Evolutionary conservation across 2,888 invertebrate genomes (phyloP).

Genomic region (Cryptosula pallasiana): DNA sequence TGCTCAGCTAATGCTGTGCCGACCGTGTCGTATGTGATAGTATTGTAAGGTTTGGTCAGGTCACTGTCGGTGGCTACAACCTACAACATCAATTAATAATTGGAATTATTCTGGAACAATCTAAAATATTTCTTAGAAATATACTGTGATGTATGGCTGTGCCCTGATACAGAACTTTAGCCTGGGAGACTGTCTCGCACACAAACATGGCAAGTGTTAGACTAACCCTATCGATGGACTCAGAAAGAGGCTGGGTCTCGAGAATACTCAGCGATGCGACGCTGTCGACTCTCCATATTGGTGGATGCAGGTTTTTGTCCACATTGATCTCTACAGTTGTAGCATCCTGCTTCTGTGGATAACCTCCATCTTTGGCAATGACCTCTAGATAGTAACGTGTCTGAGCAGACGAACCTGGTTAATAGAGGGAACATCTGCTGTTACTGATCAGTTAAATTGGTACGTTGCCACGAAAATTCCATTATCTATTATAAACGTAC

Average conservation of each 20-base stretch:
- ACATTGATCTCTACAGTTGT: constrained; percentile 38
- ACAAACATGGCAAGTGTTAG: too few species aligned
- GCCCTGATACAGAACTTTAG: too few species aligned
- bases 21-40: background rate
- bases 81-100: background rate
- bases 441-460: too few species aligned
- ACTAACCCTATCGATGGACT: constrained; percentile 8
- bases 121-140: too few species aligned
- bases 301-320: constrained; percentile 33
- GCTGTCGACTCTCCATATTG: constrained; percentile 8
- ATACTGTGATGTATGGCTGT: too few species aligned
- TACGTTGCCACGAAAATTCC: too few species aligned
- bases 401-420: background rate
- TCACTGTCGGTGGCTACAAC: constrained; percentile 19
- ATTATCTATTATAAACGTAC: too few species aligned
- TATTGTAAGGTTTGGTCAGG: constrained; percentile 8
- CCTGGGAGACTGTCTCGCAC: too few species aligned
- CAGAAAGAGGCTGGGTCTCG: constrained; percentile 13
- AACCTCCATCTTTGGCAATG: constrained; percentile 38
- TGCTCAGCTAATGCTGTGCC: background rate
- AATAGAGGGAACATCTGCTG: background rate
- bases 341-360: constrained; percentile 32
- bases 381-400: constrained; percentile 30
- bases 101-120: too few species aligned
- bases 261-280: background rate